Evolutionary conservation across 2,113 vertebrate genomes (phyloP).

Genomic region (Ictidomys tridecemlineatus): DNA sequence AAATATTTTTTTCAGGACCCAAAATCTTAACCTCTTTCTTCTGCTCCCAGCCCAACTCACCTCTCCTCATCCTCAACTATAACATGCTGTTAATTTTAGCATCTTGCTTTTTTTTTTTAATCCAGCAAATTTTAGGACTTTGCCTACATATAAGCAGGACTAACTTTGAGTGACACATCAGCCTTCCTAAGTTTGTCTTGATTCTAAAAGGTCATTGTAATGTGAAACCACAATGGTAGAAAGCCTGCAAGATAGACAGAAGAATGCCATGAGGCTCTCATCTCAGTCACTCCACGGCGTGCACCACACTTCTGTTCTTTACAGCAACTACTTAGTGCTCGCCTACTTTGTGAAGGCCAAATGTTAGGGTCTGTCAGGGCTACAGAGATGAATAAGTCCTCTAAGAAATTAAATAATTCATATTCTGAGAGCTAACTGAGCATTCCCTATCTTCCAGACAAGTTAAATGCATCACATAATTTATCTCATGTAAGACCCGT

Average conservation of each 20-base stretch:
- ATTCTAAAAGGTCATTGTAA: conserved; percentile 6
- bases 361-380: not conserved
- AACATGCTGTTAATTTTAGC: not conserved
- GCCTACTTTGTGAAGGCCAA: conserved; percentile 8
- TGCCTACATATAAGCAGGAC: not conserved
- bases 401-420: conserved; percentile 30
- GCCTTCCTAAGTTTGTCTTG: not conserved
- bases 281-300: not conserved
- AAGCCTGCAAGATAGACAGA: not conserved
- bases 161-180: not conserved
- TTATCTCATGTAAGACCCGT: conserved; percentile 31
- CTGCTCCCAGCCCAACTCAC: not conserved
- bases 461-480: not conserved
- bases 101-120: not conserved
- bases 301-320: not conserved
- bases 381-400: not conserved
- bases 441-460: not conserved
- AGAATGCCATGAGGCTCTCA: not conserved
- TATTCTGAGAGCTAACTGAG: conserved; percentile 22
- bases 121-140: not conserved
- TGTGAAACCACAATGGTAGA: not conserved
- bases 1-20: not conserved
- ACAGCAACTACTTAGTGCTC: not conserved
- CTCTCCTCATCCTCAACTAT: not conserved
- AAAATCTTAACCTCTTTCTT: conserved; percentile 31